Evolutionary conservation across 2,113 vertebrate genomes (phyloP), one percentile per base, ranked within the genome.

Genomic region (Ibidorhyncha struthersii): DNA sequence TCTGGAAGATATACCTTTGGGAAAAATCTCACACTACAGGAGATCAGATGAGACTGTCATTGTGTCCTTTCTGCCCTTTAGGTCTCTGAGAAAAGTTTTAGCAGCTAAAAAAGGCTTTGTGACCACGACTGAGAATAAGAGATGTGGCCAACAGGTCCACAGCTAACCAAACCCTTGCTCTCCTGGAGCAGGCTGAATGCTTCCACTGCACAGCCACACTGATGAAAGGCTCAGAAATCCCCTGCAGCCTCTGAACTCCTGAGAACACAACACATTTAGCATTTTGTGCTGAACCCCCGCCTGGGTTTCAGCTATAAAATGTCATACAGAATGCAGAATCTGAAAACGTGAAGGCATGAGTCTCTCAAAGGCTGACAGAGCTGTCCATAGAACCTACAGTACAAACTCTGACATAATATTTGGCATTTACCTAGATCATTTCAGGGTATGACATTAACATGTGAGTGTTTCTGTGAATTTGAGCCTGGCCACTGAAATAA

Each of bases 351-450:
- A 94, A 96, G 47, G 43, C 50, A 52, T 20, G 26, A 87, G 23
- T 77, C 74, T 82, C 69, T 91, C 83, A 87, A 84, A 97, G 67
- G 52, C 95, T 97, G 71, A 69, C 90, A 82, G 82, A 89, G 12
- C 41, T 97, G 91, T 92, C 21, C 4, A 77, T 73, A 66, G 79
- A 89, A 89, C 61, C 52, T 80, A 81, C 47, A 9, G 72, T 93
- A 91, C 61, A 91, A 97, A 94, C 67, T 80, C 27, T 27, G 82
- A 88, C 90, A 89, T 41, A 73, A 65, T 82, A n/a, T 50, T 91
- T 97, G 82, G 52, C 86, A 96, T 96, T 97, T 95, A 83, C 71
- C 73, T 91, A 82, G 66, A 92, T 84, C 71, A 76, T 97, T 94
- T 85, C 59, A 95, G 86, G 34, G 52, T 94, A 69, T 85, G 79